phyloP scores from a whole-genome alignment of 2,113 vertebrate species.

The Tonatia bakeri region DNA sequence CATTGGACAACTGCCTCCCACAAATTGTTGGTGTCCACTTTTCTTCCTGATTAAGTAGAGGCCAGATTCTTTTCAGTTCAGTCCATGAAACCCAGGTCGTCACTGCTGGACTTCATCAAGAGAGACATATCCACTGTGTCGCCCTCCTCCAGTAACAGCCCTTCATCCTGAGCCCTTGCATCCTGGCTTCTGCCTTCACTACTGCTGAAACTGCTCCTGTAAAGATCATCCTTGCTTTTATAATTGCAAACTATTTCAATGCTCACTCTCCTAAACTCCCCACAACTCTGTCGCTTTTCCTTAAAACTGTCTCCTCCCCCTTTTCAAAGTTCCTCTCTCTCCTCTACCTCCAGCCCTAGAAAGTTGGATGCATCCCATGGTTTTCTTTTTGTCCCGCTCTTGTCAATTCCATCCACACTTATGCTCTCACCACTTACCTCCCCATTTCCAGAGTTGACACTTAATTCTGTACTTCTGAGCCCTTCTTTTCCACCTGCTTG shows the following conservation, averaged over 20 bases:
- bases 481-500: background rate
- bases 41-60: background rate
- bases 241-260: background rate
- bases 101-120: background rate
- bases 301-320: background rate
- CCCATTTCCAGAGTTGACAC: background rate
- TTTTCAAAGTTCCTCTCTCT: background rate
- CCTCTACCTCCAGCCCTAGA: background rate
- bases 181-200: background rate
- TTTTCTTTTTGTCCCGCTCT: background rate
- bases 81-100: background rate
- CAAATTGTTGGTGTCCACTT: background rate
- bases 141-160: background rate
- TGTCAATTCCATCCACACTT: background rate
- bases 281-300: background rate
- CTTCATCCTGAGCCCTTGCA: rapidly evolving
- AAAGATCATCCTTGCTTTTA: background rate
- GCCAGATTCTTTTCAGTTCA: background rate
- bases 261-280: background rate
- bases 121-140: background rate
- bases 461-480: background rate
- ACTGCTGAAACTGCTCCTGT: background rate
- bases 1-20: background rate
- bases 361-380: background rate
- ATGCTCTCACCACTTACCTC: background rate